A percentile compares a stretch with the other conserved stretches of the same genome.
Evolutionary conservation across 2,113 vertebrate genomes (phyloP).

Genomic region (Gnathonemus longibarbis): DNA sequence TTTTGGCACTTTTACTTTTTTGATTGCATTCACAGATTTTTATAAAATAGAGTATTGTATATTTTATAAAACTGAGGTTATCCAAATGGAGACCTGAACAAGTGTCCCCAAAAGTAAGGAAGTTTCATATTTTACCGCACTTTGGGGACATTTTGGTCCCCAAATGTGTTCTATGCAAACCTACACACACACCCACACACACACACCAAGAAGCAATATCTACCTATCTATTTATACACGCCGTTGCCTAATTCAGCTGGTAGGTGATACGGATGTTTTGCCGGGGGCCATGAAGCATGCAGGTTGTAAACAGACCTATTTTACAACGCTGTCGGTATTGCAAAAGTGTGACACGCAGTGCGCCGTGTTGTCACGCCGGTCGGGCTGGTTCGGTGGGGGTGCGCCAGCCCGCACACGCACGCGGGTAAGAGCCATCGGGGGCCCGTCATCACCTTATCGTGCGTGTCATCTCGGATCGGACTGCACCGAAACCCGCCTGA

Average conservation of each 20-base stretch:
- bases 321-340: not conserved
- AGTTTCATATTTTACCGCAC: no score
- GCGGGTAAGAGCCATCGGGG: not conserved
- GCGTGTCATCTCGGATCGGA: not conserved
- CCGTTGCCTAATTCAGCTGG: not conserved
- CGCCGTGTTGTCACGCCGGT: not conserved
- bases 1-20: no score
- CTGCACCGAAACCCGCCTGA: not conserved
- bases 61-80: no score
- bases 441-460: not conserved
- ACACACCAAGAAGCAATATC: not conserved
- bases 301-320: not conserved
- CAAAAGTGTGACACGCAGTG: conserved; percentile 6
- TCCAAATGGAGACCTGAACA: no score
- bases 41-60: no score
- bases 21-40: no score
- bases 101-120: no score
- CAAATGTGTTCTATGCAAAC: no score
- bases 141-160: no score
- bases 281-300: not conserved
- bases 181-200: not conserved
- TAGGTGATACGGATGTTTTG: not conserved
- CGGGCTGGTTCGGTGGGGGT: not conserved
- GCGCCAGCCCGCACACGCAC: not conserved
- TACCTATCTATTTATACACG: not conserved